These are phyloP conservation scores for Cyphomyrus discorhynchus DNA, from an alignment of 2,113 vertebrate species.

Conservation along the genomic window DNA sequence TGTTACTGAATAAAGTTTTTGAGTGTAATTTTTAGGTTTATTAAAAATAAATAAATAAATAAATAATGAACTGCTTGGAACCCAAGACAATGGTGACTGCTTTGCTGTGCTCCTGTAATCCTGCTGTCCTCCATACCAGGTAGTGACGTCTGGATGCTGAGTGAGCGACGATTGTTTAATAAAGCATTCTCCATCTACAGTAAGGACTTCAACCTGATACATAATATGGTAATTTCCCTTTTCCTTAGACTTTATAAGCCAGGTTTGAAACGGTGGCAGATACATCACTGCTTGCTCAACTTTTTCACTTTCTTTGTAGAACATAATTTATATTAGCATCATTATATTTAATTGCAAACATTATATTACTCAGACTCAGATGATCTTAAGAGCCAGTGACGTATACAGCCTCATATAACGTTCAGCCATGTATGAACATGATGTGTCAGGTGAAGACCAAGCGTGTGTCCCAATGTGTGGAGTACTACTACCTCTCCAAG, in stretches of 20 bases:
- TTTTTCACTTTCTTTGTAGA: not conserved
- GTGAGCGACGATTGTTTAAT: slow-evolving; percentile 55
- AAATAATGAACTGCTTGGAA: not conserved
- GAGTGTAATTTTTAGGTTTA: not conserved
- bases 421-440: slow-evolving; percentile 2
- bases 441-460: slow-evolving; percentile 59
- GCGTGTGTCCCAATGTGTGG: slow-evolving; percentile 58
- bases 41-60: not conserved
- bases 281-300: not conserved
- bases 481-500: slow-evolving; percentile 67
- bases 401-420: not conserved
- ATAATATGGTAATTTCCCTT: slow-evolving; percentile 53
- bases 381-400: not conserved
- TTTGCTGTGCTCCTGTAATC: not conserved
- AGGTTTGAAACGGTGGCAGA: not conserved
- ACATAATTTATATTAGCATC: not conserved
- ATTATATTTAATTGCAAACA: not conserved
- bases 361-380: not conserved
- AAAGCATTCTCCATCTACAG: slow-evolving; percentile 48
- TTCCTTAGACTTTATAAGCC: not conserved
- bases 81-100: not conserved
- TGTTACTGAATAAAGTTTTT: not conserved
- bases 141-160: slow-evolving; percentile 55
- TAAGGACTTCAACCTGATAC: slow-evolving; percentile 61
- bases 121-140: slow-evolving; percentile 41